These are phyloP conservation scores for Brachyistius frenatus DNA, from an alignment of 2,113 vertebrate species.

Conservation along the genomic window DNA sequence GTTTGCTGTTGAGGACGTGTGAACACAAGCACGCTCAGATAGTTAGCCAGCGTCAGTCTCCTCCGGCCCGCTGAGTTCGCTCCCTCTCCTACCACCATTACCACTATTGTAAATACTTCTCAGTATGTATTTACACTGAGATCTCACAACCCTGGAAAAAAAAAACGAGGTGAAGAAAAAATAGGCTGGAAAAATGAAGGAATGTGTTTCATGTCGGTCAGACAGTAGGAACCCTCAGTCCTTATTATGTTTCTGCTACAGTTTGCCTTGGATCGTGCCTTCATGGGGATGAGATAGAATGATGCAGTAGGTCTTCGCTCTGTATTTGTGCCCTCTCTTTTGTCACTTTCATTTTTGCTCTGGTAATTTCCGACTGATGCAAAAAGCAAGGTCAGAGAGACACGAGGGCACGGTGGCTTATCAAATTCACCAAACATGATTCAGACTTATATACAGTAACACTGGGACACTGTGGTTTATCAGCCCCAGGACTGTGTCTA, in stretches of 20 bases:
- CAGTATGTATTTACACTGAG: constrained; percentile 74
- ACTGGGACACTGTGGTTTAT: neutral
- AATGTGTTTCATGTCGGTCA: constrained; percentile 65
- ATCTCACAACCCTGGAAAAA: constrained; percentile 64
- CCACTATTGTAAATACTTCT: constrained; percentile 79
- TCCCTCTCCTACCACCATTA: constrained; percentile 70
- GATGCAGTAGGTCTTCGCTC: constrained; percentile 21
- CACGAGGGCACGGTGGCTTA: neutral
- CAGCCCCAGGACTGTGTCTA: neutral
- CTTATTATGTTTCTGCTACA: constrained; percentile 58
- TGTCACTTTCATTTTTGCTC: neutral
- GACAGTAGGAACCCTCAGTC: constrained; percentile 62
- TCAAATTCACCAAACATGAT: too few relatives aligned
- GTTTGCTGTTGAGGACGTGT: constrained; percentile 18
- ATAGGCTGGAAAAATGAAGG: constrained; percentile 69
- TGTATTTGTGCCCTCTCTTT: neutral
- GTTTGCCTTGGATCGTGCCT: constrained; percentile 49
- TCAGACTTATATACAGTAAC: neutral
- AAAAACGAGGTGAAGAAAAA: constrained; percentile 55
- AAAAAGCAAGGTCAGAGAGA: constrained; percentile 6
- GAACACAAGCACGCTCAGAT: constrained; percentile 35
- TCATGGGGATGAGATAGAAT: constrained; percentile 32
- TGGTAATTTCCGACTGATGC: constrained; percentile 20
- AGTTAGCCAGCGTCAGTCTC: constrained; percentile 52
- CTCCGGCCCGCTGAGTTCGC: constrained; percentile 61